phyloP scores from a whole-genome alignment of 1,140 invertebrate species.

The Matsumurasca onukii region DNA sequence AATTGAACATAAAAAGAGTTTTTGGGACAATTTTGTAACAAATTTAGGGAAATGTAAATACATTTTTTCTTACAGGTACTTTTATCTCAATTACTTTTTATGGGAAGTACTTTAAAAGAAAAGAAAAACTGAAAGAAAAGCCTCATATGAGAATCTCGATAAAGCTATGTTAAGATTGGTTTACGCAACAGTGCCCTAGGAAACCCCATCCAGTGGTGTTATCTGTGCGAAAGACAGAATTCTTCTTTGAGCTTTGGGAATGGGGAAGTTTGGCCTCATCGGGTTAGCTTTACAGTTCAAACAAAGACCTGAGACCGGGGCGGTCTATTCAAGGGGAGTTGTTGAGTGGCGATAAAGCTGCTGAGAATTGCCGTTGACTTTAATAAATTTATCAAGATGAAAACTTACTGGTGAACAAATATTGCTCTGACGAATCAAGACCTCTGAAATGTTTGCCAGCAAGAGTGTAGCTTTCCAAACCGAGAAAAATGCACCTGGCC shows the following conservation, averaged over 20 bases:
- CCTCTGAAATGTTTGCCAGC: conserved; percentile 47
- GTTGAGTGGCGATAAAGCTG: background rate
- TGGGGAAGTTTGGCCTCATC: background rate
- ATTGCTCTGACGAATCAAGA: conserved; percentile 49
- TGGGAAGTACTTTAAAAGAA: no score
- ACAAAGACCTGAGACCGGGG: background rate
- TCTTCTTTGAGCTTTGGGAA: background rate
- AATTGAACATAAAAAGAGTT: background rate
- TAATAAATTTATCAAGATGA: background rate
- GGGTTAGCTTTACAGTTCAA: background rate
- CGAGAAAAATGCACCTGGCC: conserved; percentile 42
- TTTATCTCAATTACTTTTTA: no score
- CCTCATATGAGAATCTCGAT: background rate
- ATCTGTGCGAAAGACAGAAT: background rate
- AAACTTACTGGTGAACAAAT: conserved; percentile 41
- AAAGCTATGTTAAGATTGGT: background rate
- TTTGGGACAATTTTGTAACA: no score
- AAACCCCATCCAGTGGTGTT: background rate
- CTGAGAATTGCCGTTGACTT: background rate
- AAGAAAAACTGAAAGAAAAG: background rate
- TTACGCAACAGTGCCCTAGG: background rate
- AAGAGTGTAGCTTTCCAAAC: conserved; percentile 42
- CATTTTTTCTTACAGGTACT: no score
- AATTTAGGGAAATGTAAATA: no score
- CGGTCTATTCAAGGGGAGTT: background rate